Evolutionary conservation across 2,113 vertebrate species (phyloP), one percentile per base, ranked within the genome.

Genomic region (Caracal caracal): DNA sequence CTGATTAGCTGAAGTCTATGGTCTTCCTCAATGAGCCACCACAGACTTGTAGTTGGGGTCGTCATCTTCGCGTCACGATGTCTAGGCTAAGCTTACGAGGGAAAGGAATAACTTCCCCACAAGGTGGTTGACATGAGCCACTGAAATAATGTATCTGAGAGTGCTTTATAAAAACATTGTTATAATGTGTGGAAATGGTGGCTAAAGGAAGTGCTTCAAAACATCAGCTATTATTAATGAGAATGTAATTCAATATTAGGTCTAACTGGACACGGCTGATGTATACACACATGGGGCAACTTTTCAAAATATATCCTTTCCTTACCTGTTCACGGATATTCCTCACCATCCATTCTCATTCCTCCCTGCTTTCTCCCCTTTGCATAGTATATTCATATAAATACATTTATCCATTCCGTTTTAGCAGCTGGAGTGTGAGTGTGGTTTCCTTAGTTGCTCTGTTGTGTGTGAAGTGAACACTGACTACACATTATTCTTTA

Each of bases 401-500:
- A 63, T n/a, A 15, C 47, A 26, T 82, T 15, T 17, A 84, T 68
- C 56, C 65, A 6, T 76, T 83, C 61, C 5, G 9, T 33, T 73
- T 88, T n/a, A 66, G 88, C 56, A 92, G 51, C 12, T 56, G 68
- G 59, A 65, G 24, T 71, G 51, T 33, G 66, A 20, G 8, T 85
- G 84, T 92, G 26, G 90, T 88, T 78, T 88, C 37, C 83, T 93
- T 70, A n/a, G 51, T 73, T 53, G 22, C 88, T 88, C 79, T 76
- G 37, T 92, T 92, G 80, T 61, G 37, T 70, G 30, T 65, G 76
- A 75, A 75, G 68, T 51, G 51, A 65, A 80, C 43, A 76, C 22
- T 37, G 53, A 70, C 78, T 61, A 40, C 68, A 93, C 33, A 65
- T 78, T 89, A 35, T 90, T 95, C 87, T 97, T 96, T 90, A 73